A percentile compares a stretch with the other conserved stretches of the same genome.
Evolutionary conservation across 2,797 vertebrate species (phyloP).

Genomic region (Garrulus glandarius): DNA sequence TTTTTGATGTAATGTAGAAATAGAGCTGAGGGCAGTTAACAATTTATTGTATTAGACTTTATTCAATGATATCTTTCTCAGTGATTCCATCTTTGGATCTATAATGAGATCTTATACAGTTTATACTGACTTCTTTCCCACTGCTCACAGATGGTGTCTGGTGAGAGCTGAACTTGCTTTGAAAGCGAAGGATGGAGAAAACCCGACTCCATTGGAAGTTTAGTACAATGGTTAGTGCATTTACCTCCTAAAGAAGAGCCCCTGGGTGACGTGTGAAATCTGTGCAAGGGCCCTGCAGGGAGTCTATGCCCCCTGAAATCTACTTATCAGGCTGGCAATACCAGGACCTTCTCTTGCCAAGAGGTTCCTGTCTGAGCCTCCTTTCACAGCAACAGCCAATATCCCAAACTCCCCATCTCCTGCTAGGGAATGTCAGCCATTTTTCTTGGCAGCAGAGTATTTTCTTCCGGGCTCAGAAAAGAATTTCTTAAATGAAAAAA

Average conservation of each 20-base stretch:
- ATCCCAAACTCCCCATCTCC: background rate
- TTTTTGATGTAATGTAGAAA: background rate
- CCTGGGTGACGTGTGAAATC: background rate
- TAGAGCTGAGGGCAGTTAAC: background rate
- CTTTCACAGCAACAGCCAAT: background rate
- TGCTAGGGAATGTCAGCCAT: background rate
- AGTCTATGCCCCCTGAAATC: background rate
- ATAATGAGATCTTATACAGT: background rate
- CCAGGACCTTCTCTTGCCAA: accelerated
- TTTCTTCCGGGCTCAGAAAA: background rate
- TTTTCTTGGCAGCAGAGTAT: background rate
- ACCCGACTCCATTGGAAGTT: background rate
- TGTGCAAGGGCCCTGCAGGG: background rate
- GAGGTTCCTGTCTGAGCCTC: background rate
- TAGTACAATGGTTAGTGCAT: background rate
- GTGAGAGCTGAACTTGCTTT: background rate
- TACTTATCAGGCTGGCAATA: background rate
- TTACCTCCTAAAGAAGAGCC: background rate
- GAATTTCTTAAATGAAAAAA: background rate
- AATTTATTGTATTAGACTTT: background rate
- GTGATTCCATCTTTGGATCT: background rate
- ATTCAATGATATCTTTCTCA: background rate
- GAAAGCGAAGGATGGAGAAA: background rate
- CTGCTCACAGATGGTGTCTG: background rate
- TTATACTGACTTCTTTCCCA: background rate